These are phyloP conservation scores for Drosophila miranda DNA, from an alignment of 1,140 invertebrate genomes.

Conservation along the genomic window DNA sequence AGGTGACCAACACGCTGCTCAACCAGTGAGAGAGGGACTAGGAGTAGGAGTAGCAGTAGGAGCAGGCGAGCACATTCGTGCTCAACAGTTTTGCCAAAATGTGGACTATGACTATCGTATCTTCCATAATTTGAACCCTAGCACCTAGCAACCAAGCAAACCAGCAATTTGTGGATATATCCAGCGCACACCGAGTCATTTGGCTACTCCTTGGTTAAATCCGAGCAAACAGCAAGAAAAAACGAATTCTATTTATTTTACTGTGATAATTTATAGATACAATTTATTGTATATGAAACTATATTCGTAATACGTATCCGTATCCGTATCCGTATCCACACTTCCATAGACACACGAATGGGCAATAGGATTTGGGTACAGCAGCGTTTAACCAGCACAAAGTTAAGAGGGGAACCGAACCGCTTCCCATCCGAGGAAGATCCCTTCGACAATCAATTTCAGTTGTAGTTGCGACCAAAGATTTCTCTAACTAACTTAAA, in stretches of 20 bases:
- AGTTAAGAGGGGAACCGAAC: constrained; percentile 6
- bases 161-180: constrained; percentile 5
- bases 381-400: constrained; percentile 51
- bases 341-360: constrained; percentile 33
- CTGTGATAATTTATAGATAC: constrained; percentile 77
- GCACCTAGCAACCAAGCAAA: not conserved
- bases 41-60: not conserved
- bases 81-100: constrained; percentile 81
- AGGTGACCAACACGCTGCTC: constrained; percentile 91
- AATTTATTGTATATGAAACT: constrained; percentile 38
- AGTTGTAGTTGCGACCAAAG: constrained; percentile 77
- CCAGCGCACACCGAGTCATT: constrained; percentile 13
- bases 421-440: not conserved
- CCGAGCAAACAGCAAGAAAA: constrained; percentile 28
- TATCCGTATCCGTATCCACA: constrained; percentile 27
- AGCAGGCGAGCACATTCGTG: constrained; percentile 41
- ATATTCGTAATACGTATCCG: constrained; percentile 33
- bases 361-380: constrained; percentile 8
- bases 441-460: constrained; percentile 40
- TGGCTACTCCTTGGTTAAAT: constrained; percentile 52
- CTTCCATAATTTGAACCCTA: constrained; percentile 71
- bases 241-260: constrained; percentile 73
- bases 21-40: constrained; percentile 84
- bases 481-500: constrained; percentile 62
- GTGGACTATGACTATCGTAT: constrained; percentile 82